These are phyloP conservation scores for Schlechtendalia chinensis DNA, from an alignment of 1,140 invertebrate species.

Conservation along the genomic window DNA sequence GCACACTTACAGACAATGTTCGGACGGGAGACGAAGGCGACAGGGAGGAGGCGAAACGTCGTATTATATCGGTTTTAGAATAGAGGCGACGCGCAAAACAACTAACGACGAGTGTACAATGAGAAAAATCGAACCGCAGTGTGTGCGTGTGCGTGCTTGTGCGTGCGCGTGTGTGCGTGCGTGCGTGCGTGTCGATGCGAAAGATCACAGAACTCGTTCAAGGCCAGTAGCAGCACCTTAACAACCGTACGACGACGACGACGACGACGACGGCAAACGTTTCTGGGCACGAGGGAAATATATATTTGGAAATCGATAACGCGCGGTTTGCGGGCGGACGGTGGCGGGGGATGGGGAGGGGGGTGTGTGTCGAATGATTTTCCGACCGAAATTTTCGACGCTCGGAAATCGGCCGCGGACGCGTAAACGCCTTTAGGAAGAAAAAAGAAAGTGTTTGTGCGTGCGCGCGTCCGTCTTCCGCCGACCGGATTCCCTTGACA, in stretches of 20 bases:
- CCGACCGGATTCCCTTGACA: conserved; percentile 48
- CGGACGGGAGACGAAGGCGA: background rate
- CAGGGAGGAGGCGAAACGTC: conserved; percentile 11
- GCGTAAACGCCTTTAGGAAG: background rate
- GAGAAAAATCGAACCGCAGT: conserved; percentile 35
- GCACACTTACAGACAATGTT: too few species aligned
- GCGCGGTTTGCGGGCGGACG: too few species aligned
- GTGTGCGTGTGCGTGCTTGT: background rate
- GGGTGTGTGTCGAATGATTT: too few species aligned
- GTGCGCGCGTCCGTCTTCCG: conserved; percentile 14
- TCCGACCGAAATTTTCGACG: background rate
- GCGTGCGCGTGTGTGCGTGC: background rate
- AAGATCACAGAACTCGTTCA: conserved; percentile 50
- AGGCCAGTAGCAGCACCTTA: conserved; percentile 47
- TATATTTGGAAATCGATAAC: background rate
- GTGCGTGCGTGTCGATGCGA: conserved; percentile 21
- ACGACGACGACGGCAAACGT: background rate
- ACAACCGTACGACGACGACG: conserved; percentile 1
- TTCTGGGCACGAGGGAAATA: background rate
- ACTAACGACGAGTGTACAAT: conserved; percentile 45
- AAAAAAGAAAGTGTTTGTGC: conserved; percentile 24
- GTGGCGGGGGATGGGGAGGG: too few species aligned
- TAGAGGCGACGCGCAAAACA: conserved; percentile 34
- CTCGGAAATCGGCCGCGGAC: background rate
- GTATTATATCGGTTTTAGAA: conserved; percentile 32